A percentile compares a stretch with the other conserved stretches of the same genome.
phyloP scores from a whole-genome alignment of 2,888 invertebrate genomes.

The Diaprepes abbreviatus region DNA sequence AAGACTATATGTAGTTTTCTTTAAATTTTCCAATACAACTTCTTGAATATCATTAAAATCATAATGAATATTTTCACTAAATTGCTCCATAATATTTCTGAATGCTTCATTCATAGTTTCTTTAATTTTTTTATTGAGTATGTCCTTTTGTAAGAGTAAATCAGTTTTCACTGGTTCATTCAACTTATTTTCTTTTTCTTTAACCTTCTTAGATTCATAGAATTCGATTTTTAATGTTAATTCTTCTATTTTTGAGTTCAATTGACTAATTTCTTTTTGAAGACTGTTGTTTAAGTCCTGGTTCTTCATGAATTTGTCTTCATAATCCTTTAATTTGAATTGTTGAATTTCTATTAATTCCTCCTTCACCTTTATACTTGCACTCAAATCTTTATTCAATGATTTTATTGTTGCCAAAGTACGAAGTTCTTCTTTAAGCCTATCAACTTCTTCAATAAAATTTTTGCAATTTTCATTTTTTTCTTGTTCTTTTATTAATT shows the following conservation, averaged over 20 bases:
- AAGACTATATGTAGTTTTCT: conserved; percentile 48
- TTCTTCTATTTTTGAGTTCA: conserved; percentile 39
- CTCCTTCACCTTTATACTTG: conserved; percentile 43
- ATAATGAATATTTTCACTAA: conserved; percentile 49
- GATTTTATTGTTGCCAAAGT: conserved; percentile 16
- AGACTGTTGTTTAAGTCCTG: conserved; percentile 41
- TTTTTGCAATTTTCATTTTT: conserved; percentile 34
- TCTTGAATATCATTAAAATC: conserved; percentile 45
- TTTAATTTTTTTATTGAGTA: conserved; percentile 55
- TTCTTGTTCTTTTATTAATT: conserved; percentile 32
- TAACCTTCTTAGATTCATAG: conserved; percentile 9
- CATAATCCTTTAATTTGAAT: conserved; percentile 49
- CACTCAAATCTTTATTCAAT: conserved; percentile 38
- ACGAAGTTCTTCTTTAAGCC: conserved; percentile 33
- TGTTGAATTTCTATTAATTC: conserved; percentile 47
- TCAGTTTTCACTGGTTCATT: conserved; percentile 37
- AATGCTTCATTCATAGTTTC: conserved; percentile 62
- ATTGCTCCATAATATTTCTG: conserved; percentile 57
- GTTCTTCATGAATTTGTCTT: conserved; percentile 47
- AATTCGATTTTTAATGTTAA: conserved; percentile 11
- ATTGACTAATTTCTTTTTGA: conserved; percentile 39
- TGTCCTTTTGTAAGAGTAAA: conserved; percentile 10
- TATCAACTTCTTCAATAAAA: conserved; percentile 42
- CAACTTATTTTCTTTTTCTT: conserved; percentile 38
- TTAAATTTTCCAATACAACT: conserved; percentile 51